These are phyloP conservation scores for Argyrosomus regius DNA, from an alignment of 2,797 vertebrate genomes.

Conservation along the genomic window DNA sequence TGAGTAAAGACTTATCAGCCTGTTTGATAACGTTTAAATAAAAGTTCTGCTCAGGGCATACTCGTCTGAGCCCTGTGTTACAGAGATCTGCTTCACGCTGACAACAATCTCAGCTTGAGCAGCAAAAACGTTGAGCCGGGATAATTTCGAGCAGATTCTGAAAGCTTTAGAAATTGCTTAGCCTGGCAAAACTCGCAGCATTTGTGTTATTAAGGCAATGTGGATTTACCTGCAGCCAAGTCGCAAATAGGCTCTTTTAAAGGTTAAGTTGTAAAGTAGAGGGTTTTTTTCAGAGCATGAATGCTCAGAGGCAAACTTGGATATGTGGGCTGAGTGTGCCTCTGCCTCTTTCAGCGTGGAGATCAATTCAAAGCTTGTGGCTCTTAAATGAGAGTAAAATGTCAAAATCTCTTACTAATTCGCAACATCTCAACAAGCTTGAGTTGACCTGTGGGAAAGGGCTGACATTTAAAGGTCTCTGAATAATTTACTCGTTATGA, in stretches of 20 bases:
- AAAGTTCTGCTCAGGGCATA: slow-evolving; percentile 68
- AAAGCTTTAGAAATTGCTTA: slow-evolving; percentile 70
- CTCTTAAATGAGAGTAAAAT: slow-evolving; percentile 51
- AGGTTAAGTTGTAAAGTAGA: slow-evolving; percentile 59
- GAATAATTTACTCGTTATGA: slow-evolving; percentile 48
- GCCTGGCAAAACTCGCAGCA: slow-evolving; percentile 51
- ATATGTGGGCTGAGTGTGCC: slow-evolving; percentile 13
- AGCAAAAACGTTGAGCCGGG: slow-evolving; percentile 43
- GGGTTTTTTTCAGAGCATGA: slow-evolving; percentile 22
- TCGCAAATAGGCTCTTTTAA: slow-evolving; percentile 49
- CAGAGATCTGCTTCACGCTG: slow-evolving; percentile 53
- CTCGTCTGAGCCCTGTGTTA: slow-evolving; percentile 52
- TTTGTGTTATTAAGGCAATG: slow-evolving; percentile 64
- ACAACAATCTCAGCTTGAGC: slow-evolving; percentile 65
- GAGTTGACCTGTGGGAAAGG: slow-evolving; percentile 51
- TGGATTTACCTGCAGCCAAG: slow-evolving; percentile 66
- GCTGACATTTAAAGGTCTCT: slow-evolving; percentile 66
- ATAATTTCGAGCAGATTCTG: slow-evolving; percentile 56
- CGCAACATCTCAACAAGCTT: slow-evolving; percentile 55
- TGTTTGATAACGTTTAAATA: slow-evolving; percentile 71
- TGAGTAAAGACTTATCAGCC: slow-evolving; percentile 65
- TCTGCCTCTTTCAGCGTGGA: slow-evolving; percentile 14
- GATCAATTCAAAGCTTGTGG: slow-evolving; percentile 44
- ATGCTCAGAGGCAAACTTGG: slow-evolving; percentile 42
- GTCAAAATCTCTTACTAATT: slow-evolving; percentile 62